phyloP scores from a whole-genome alignment of 1,140 invertebrate genomes.

The Conus ventricosus region DNA sequence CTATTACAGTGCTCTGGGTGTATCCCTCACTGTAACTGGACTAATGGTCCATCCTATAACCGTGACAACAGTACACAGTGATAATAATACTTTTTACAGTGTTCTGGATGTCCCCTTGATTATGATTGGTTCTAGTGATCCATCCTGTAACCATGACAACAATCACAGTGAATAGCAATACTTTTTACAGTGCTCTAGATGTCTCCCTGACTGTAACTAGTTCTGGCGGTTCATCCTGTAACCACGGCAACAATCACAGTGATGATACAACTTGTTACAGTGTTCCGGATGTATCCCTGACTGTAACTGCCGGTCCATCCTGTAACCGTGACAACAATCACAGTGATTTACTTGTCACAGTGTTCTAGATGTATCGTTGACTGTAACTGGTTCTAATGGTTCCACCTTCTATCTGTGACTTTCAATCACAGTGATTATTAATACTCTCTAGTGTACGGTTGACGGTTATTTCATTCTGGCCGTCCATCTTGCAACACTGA shows the following conservation, averaged over 20 bases:
- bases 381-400: too few relatives aligned
- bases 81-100: slow-evolving; percentile 41
- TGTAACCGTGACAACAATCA: slow-evolving; percentile 43
- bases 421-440: too few relatives aligned
- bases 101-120: slow-evolving; percentile 61
- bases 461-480: too few relatives aligned
- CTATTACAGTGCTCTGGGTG: slow-evolving; percentile 55
- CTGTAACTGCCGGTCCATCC: slow-evolving; percentile 71
- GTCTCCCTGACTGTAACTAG: slow-evolving; percentile 69
- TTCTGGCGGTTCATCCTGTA: slow-evolving; percentile 68
- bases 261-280: slow-evolving; percentile 12
- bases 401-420: too few relatives aligned
- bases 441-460: too few relatives aligned
- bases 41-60: slow-evolving; percentile 66
- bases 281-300: slow-evolving; percentile 63
- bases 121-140: slow-evolving; percentile 69
- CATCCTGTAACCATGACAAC: slow-evolving; percentile 58
- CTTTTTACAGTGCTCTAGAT: slow-evolving; percentile 55
- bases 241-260: not conserved
- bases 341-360: too few relatives aligned
- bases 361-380: too few relatives aligned
- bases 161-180: too few relatives aligned
- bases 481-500: too few relatives aligned
- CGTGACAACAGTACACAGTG: not conserved
- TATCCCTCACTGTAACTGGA: slow-evolving; percentile 69